These are phyloP conservation scores for Drosophila tsacasi DNA, from an alignment of 1,140 invertebrate species.

Conservation along the genomic window DNA sequence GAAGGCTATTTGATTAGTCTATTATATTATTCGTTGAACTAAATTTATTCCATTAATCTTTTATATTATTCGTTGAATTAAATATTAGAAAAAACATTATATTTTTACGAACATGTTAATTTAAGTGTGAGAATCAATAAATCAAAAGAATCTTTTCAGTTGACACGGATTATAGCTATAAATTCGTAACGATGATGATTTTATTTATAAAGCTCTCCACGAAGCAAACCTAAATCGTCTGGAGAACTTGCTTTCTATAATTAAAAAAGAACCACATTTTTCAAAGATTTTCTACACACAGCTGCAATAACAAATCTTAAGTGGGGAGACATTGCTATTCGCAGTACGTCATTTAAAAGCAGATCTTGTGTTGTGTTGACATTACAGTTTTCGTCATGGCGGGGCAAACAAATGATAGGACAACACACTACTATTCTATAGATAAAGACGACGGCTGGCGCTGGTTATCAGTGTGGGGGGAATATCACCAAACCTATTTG, in stretches of 20 bases:
- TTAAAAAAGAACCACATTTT: neutral
- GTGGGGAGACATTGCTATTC: neutral
- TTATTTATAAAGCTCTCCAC: neutral
- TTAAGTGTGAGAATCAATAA: neutral
- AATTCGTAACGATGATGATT: neutral
- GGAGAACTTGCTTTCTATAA: neutral
- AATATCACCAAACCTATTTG: conserved; percentile 23
- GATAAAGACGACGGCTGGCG: conserved; percentile 15
- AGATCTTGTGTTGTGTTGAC: conserved; percentile 7
- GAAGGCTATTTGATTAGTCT: too few species aligned
- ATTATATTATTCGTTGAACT: neutral
- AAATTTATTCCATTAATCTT: too few species aligned
- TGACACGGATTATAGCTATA: neutral
- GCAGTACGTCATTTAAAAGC: conserved; percentile 23
- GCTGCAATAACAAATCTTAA: conserved; percentile 21
- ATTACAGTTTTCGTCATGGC: conserved; percentile 27
- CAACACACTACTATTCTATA: neutral
- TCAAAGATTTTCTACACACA: neutral
- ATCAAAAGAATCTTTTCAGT: neutral
- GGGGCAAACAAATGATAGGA: conserved; percentile 30
- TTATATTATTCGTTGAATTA: neutral
- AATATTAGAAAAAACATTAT: neutral
- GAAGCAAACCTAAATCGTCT: neutral
- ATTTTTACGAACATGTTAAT: neutral
- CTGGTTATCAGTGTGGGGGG: conserved; percentile 19